phyloP scores from a whole-genome alignment of 2,797 vertebrate species.

The Pithecia hirsuta region DNA sequence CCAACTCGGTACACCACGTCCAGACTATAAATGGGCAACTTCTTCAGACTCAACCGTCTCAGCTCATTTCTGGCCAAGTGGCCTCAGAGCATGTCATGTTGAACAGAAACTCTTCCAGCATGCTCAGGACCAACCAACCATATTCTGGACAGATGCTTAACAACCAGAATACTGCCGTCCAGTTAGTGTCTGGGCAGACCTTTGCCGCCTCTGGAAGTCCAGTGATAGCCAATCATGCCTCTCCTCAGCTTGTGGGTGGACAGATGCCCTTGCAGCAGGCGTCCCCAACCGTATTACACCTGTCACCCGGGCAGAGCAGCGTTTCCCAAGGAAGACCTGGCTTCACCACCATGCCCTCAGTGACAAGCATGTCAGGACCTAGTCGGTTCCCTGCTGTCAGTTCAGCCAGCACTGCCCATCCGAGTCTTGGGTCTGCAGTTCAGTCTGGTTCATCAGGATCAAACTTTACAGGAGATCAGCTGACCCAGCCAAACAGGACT shows the following conservation, averaged over 20 bases:
- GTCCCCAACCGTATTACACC: conserved; percentile 88
- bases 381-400: conserved; percentile 90
- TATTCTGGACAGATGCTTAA: conserved; percentile 91
- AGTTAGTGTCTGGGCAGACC: conserved; percentile 94
- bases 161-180: conserved; percentile 92
- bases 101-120: conserved; percentile 86
- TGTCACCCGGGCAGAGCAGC: conserved; percentile 88
- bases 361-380: conserved; percentile 86
- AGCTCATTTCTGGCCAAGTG: conserved; percentile 86
- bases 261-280: conserved; percentile 89
- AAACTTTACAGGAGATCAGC: conserved; percentile 83
- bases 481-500: conserved; percentile 83
- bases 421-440: conserved; percentile 81
- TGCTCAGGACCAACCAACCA: conserved; percentile 88
- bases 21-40: conserved; percentile 92
- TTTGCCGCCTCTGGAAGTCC: conserved; percentile 91
- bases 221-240: conserved; percentile 94
- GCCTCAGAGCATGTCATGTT: conserved; percentile 88
- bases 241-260: conserved; percentile 87
- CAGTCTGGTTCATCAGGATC: conserved; percentile 84
- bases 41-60: conserved; percentile 88
- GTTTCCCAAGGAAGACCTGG: conserved; percentile 86
- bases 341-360: conserved; percentile 84
- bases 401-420: conserved; percentile 85
- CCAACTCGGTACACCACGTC: conserved; percentile 91